Evolutionary conservation across 2,888 invertebrate genomes (phyloP).

Genomic region (Amorpha juglandis): DNA sequence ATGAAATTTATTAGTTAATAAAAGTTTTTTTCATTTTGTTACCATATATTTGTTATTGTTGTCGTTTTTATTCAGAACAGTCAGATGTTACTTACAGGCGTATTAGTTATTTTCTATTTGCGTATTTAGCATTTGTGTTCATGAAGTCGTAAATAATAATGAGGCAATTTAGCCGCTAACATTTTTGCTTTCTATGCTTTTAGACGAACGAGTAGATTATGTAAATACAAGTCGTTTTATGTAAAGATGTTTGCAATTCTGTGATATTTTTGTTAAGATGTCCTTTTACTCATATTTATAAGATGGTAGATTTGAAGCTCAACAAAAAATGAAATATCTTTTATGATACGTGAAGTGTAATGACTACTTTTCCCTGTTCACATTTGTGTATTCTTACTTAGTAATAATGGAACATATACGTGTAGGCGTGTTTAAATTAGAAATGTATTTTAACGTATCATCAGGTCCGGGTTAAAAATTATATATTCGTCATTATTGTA

Average conservation of each 20-base stretch:
- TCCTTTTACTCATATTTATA: neutral
- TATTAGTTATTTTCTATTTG: slow-evolving; percentile 17
- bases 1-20: too few species aligned
- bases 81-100: neutral
- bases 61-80: neutral
- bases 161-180: slow-evolving; percentile 32
- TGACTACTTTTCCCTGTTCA: too few species aligned
- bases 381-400: too few species aligned
- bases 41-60: too few species aligned
- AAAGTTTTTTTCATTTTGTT: neutral
- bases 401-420: too few species aligned
- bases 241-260: neutral
- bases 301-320: neutral
- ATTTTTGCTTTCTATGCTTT: slow-evolving; percentile 41
- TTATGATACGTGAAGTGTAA: too few species aligned
- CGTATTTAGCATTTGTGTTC: slow-evolving; percentile 37
- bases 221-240: slow-evolving; percentile 4
- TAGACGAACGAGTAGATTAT: slow-evolving; percentile 34
- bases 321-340: too few species aligned
- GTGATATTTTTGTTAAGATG: neutral
- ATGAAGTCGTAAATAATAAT: slow-evolving; percentile 42
- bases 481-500: too few species aligned
- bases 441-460: too few species aligned
- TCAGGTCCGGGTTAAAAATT: too few species aligned
- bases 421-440: too few species aligned